phyloP scores from a whole-genome alignment of 2,888 invertebrate species.

The Nineta flava region DNA sequence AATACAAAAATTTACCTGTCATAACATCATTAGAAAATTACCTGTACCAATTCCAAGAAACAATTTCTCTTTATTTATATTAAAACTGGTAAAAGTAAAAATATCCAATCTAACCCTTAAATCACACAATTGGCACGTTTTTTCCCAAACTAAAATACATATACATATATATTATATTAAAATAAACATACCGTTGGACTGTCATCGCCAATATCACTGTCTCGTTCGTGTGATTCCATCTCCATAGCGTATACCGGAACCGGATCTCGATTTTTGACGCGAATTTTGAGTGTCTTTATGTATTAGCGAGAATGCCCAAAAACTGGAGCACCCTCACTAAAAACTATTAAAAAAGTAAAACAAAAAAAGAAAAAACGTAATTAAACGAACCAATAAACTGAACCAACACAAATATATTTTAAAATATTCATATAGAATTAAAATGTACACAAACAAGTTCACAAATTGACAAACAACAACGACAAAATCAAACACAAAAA shows the following conservation, averaged over 20 bases:
- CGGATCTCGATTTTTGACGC: conserved; percentile 77
- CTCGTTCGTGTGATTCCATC: conserved; percentile 40
- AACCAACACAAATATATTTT: background rate
- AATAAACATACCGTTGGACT: conserved; percentile 49
- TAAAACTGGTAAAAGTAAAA: too few species aligned
- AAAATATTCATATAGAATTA: conserved; percentile 14
- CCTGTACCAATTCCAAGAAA: too few species aligned
- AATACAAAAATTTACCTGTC: too few species aligned
- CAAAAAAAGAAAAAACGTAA: conserved; percentile 9
- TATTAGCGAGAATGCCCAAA: conserved; percentile 22
- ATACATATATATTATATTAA: too few species aligned
- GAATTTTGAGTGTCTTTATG: conserved; percentile 49
- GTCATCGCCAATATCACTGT: conserved; percentile 61
- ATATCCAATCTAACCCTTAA: too few species aligned
- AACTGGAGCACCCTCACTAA: conserved; percentile 21
- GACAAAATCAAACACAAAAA: conserved; percentile 9
- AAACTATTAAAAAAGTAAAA: conserved; percentile 14
- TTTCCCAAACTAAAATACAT: too few species aligned
- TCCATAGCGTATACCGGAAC: conserved; percentile 75
- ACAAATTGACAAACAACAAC: conserved; percentile 11
- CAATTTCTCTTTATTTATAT: too few species aligned
- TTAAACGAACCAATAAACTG: conserved; percentile 10
- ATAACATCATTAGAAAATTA: too few species aligned
- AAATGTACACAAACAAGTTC: conserved; percentile 7
- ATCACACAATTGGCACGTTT: too few species aligned